Percentiles rank a stretch among this genome's conserved stretches.
Evolutionary conservation across 2,797 vertebrate species (phyloP).

Genomic region (Xerus rutilus): DNA sequence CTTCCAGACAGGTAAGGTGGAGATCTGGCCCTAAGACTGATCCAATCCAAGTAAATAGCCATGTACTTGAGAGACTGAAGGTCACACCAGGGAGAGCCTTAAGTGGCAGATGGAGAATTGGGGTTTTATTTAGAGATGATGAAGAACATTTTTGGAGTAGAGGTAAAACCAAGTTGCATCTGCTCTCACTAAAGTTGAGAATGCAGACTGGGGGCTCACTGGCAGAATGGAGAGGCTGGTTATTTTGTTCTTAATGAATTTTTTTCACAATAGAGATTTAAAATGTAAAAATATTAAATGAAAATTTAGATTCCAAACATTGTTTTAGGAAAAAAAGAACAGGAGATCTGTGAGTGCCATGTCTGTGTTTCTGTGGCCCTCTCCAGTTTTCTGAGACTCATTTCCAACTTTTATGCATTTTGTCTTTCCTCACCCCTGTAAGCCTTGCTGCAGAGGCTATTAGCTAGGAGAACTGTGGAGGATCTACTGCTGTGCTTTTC

Average conservation of each 20-base stretch:
- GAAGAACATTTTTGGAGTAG: background rate
- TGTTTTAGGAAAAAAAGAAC: background rate
- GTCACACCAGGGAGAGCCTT: background rate
- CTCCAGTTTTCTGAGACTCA: background rate
- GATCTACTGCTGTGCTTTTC: background rate
- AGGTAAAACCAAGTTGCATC: background rate
- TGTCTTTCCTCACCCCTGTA: background rate
- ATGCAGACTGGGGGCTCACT: background rate
- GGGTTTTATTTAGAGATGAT: background rate
- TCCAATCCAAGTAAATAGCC: background rate
- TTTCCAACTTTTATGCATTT: background rate
- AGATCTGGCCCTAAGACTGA: background rate
- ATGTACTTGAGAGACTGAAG: background rate
- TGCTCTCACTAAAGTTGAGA: background rate
- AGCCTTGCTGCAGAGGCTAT: background rate
- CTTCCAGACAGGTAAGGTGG: background rate
- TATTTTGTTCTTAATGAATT: background rate
- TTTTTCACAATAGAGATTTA: background rate
- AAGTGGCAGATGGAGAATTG: background rate
- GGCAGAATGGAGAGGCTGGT: background rate
- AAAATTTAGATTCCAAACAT: constrained; percentile 2
- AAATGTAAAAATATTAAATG: background rate
- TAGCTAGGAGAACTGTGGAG: rapidly evolving
- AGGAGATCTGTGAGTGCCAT: background rate
- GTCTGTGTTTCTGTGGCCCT: background rate